Conservation (phyloP, 2,888 invertebrate species). For the Scaptomyza caliginosa region DNA sequence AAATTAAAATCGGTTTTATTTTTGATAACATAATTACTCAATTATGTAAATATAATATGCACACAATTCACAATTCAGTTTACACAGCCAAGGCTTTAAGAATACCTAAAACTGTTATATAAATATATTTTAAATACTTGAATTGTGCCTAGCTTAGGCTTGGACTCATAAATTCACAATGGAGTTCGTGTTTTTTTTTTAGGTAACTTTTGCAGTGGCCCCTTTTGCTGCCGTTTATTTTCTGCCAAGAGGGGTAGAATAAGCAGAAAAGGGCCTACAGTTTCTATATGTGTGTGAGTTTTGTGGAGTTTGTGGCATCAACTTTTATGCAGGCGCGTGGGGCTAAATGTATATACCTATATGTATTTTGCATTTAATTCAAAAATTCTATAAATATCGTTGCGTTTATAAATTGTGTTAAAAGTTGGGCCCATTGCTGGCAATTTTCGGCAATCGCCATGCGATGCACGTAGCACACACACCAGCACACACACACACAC, state of each 20-base stretch:
- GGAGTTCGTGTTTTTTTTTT: conserved; percentile 25
- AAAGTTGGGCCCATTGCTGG: conserved; percentile 64
- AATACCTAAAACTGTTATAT: neutral
- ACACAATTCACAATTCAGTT: conserved; percentile 32
- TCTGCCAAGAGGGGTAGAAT: neutral
- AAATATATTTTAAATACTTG: conserved; percentile 29
- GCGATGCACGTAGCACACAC: conserved; percentile 59
- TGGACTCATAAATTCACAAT: conserved; percentile 26
- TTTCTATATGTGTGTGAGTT: conserved; percentile 2
- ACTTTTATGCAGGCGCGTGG: conserved; percentile 58
- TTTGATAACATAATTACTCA: conserved; percentile 49
- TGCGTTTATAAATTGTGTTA: conserved; percentile 75
- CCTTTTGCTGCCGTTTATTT: conserved; percentile 61
- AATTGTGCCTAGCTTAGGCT: conserved; percentile 17
- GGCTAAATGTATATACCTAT: conserved; percentile 21
- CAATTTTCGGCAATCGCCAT: conserved; percentile 55
- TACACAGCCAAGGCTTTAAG: conserved; percentile 4
- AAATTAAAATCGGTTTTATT: conserved; percentile 42
- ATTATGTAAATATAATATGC: conserved; percentile 51
- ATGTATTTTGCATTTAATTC: conserved; percentile 67
- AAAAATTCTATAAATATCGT: conserved; percentile 74
- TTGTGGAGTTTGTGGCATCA: conserved; percentile 26
- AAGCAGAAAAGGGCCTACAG: neutral
- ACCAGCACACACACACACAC: neutral
- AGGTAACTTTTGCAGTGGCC: conserved; percentile 50